These are phyloP conservation scores for Diorhabda carinulata DNA, from an alignment of 1,140 invertebrate genomes.

Conservation along the genomic window DNA sequence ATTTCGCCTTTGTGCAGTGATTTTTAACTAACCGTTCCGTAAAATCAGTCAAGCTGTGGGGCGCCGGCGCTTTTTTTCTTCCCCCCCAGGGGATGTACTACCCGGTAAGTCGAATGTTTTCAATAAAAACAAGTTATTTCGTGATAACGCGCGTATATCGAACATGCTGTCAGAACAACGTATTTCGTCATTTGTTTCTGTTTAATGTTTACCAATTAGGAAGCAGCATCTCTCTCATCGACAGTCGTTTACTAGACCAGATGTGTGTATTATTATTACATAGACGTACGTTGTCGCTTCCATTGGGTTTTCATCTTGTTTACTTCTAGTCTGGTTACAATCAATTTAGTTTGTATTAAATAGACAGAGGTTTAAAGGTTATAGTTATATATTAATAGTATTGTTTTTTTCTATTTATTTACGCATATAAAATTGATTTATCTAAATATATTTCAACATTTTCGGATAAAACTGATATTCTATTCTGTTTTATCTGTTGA, in stretches of 20 bases:
- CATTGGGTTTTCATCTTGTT: neutral
- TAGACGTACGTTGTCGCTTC: constrained; percentile 3
- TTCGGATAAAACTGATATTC: too few relatives aligned
- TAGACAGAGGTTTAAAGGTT: too few relatives aligned
- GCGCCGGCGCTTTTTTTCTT: constrained; percentile 87
- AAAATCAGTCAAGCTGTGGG: constrained; percentile 90
- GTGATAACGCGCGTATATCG: neutral
- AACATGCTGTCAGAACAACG: constrained; percentile 14
- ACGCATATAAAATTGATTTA: too few relatives aligned
- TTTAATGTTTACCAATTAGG: constrained; percentile 10
- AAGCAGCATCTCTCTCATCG: constrained; percentile 14
- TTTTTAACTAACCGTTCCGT: constrained; percentile 42
- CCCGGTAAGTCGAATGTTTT: constrained; percentile 66
- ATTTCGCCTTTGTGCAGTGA: constrained; percentile 36
- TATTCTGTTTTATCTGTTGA: too few relatives aligned
- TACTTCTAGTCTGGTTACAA: neutral
- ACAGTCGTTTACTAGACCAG: neutral
- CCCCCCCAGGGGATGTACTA: constrained; percentile 90
- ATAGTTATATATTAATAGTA: too few relatives aligned
- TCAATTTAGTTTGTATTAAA: too few relatives aligned
- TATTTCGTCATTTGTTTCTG: constrained; percentile 13
- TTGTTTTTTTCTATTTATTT: too few relatives aligned
- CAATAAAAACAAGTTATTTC: constrained; percentile 5
- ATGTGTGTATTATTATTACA: constrained; percentile 9
- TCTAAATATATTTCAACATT: too few relatives aligned